These are phyloP conservation scores for Ormyrus labotus DNA, from an alignment of 2,888 invertebrate species.

Conservation along the genomic window DNA sequence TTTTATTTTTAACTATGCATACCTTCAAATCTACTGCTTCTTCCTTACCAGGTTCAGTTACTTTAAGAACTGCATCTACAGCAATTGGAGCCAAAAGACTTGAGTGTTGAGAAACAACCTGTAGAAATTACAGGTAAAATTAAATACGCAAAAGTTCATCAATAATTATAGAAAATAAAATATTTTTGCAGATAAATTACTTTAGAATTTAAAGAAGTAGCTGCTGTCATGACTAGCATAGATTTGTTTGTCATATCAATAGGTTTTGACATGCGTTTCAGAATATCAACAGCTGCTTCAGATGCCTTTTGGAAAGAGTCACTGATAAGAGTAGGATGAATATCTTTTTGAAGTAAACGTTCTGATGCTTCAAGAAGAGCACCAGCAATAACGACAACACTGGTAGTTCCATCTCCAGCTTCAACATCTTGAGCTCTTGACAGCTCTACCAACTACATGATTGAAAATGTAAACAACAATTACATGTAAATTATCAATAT, in stretches of 20 bases:
- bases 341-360: constrained; percentile 93
- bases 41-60: constrained; percentile 85
- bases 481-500: constrained; percentile 16
- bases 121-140: not conserved
- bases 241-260: constrained; percentile 91
- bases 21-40: constrained; percentile 89
- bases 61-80: constrained; percentile 95
- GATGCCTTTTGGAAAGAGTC: constrained; percentile 95
- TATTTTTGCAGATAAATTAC: constrained; percentile 69
- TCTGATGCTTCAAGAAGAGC: constrained; percentile 96
- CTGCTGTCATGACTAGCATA: constrained; percentile 94
- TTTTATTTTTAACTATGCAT: constrained; percentile 51
- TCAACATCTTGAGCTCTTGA: constrained; percentile 99
- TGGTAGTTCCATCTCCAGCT: constrained; percentile 99
- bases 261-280: constrained; percentile 90
- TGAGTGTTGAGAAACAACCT: constrained; percentile 98
- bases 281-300: constrained; percentile 85
- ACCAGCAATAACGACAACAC: constrained; percentile 98
- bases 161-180: constrained; percentile 1
- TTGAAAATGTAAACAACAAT: constrained; percentile 61
- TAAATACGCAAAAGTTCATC: not conserved
- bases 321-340: constrained; percentile 98
- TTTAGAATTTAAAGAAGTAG: constrained; percentile 98
- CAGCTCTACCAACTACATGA: constrained; percentile 91
- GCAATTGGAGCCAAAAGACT: constrained; percentile 96